phyloP scores from a whole-genome alignment of 2,113 vertebrate species.

The Lanius collurio region DNA sequence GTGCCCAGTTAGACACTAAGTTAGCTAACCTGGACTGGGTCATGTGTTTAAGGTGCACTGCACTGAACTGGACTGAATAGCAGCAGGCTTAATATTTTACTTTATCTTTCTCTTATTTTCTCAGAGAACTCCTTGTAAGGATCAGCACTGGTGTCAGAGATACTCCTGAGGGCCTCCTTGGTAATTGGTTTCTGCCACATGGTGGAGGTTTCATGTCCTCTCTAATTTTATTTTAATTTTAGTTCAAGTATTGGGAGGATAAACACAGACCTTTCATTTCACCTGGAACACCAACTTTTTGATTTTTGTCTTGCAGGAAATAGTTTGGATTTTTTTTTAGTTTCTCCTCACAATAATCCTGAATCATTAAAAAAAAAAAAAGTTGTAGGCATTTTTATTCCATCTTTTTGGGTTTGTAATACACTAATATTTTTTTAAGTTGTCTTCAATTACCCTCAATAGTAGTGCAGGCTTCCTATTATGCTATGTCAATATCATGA shows the following conservation, averaged over 20 bases:
- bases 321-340: background rate
- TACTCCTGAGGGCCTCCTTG: background rate
- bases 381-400: background rate
- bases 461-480: background rate
- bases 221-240: slow-evolving; percentile 16
- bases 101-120: background rate
- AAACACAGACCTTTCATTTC: background rate
- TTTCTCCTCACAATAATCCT: background rate
- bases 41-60: background rate
- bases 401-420: background rate
- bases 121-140: background rate
- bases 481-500: background rate
- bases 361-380: background rate
- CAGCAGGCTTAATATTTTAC: background rate
- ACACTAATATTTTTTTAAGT: background rate
- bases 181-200: background rate
- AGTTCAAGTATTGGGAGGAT: background rate
- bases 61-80: background rate
- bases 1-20: background rate
- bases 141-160: background rate
- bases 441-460: background rate
- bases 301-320: background rate
- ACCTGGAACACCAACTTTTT: background rate
- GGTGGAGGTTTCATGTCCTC: background rate
- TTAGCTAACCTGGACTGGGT: background rate